A percentile compares a stretch with the other conserved stretches of the same genome.
These are phyloP conservation scores for Archaeoteleia sp. DNA, from an alignment of 2,888 invertebrate species.

Conservation along the genomic window DNA sequence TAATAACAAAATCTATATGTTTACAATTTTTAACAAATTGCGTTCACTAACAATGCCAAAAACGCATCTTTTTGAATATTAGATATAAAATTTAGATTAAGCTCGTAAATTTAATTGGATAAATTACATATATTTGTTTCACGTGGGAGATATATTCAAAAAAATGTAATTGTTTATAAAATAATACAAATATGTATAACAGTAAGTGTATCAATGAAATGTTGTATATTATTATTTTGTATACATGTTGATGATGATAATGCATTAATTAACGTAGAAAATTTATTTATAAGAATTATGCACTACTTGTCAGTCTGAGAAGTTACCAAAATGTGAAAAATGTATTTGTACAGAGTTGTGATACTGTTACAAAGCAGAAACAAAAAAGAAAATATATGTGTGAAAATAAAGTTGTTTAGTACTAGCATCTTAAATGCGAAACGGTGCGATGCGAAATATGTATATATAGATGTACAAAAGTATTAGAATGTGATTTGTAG, in stretches of 20 bases:
- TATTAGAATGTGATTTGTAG: constrained; percentile 43
- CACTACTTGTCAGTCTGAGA: constrained; percentile 26
- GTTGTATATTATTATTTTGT: constrained; percentile 10
- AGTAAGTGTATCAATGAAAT: constrained; percentile 27
- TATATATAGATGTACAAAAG: constrained; percentile 51
- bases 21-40: too few species aligned
- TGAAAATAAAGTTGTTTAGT: constrained; percentile 48
- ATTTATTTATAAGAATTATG: constrained; percentile 12
- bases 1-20: too few species aligned
- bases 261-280: constrained; percentile 4
- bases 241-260: constrained; percentile 13
- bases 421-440: constrained; percentile 26
- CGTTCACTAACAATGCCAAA: too few species aligned
- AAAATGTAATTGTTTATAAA: too few species aligned
- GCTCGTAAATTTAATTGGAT: too few species aligned
- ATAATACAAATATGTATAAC: too few species aligned
- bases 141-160: too few species aligned
- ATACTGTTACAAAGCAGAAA: constrained; percentile 46
- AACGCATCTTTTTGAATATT: too few species aligned
- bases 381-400: constrained; percentile 47
- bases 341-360: constrained; percentile 50
- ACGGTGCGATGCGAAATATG: constrained; percentile 26
- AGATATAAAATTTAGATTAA: too few species aligned
- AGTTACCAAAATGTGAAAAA: constrained; percentile 34
- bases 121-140: too few species aligned